Percentiles rank a stretch among this genome's conserved stretches.
Evolutionary conservation across 2,797 vertebrate genomes (phyloP).

Genomic region (Rhinichthys osculus): DNA sequence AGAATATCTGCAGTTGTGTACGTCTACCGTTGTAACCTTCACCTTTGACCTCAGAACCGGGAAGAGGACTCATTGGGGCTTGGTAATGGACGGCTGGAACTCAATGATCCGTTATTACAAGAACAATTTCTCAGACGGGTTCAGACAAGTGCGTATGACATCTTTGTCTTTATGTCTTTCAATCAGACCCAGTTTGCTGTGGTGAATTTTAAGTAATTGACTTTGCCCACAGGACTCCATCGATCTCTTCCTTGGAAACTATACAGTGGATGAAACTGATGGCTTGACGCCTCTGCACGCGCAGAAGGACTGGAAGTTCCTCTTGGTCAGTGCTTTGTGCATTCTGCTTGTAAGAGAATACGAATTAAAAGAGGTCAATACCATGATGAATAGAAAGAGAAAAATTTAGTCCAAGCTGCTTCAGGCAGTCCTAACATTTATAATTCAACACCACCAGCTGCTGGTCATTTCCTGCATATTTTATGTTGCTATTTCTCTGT

Average conservation of each 20-base stretch:
- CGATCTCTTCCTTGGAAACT: conserved; percentile 97
- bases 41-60: conserved; percentile 83
- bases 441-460: conserved; percentile 13
- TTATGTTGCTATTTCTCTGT: background rate
- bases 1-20: background rate
- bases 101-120: conserved; percentile 97
- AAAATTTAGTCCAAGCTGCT: background rate
- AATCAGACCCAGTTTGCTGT: background rate
- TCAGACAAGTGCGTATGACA: conserved; percentile 86
- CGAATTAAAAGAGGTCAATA: background rate
- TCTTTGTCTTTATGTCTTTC: conserved; percentile 37
- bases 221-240: conserved; percentile 87
- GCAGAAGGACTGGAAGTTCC: conserved; percentile 95
- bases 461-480: conserved; percentile 11
- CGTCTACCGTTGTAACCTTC: background rate
- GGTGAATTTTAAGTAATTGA: conserved; percentile 33
- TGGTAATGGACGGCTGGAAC: conserved; percentile 97
- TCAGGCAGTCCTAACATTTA: background rate
- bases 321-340: conserved; percentile 84
- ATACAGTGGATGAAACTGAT: conserved; percentile 92
- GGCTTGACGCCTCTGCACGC: conserved; percentile 86
- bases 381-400: background rate
- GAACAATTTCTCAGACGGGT: conserved; percentile 98
- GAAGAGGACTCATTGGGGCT: conserved; percentile 92
- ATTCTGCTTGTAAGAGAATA: conserved; percentile 11